Conservation (phyloP, 2,888 invertebrate genomes). For the Nycteola revayana region DNA sequence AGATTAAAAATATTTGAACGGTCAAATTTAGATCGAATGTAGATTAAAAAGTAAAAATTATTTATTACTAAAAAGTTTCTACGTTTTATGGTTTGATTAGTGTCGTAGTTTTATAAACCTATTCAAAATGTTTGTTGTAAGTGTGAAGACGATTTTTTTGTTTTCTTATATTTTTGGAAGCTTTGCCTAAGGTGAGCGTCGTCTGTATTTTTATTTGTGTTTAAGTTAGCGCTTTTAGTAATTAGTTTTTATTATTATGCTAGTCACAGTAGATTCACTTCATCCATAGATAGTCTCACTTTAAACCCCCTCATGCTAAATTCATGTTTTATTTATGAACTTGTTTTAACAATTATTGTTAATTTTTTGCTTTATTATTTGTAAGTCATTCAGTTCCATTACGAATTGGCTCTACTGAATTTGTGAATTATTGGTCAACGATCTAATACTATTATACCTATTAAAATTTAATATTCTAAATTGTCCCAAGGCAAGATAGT, state of each 20-base stretch:
- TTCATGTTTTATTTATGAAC: too few species aligned
- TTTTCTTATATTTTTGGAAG: constrained; percentile 40
- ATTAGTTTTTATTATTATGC: constrained; percentile 5
- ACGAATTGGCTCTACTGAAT: constrained; percentile 19
- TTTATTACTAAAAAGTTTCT: constrained; percentile 8
- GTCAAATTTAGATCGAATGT: constrained; percentile 14
- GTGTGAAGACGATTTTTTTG: constrained; percentile 36
- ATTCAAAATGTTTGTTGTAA: constrained; percentile 32
- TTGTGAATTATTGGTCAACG: constrained; percentile 4
- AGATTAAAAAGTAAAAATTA: constrained; percentile 6
- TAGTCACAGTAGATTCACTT: constrained; percentile 17
- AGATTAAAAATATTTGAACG: constrained; percentile 6
- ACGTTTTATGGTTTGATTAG: too few species aligned
- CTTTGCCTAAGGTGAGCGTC: constrained; percentile 42
- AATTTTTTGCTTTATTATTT: constrained; percentile 4
- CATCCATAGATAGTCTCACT: constrained; percentile 14
- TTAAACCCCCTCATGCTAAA: too few species aligned
- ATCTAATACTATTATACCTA: too few species aligned
- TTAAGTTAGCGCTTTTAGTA: constrained; percentile 22
- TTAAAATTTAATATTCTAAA: too few species aligned
- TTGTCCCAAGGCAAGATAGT: too few species aligned
- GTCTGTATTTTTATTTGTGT: constrained; percentile 30
- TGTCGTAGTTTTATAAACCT: background rate
- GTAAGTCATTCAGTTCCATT: constrained; percentile 5
- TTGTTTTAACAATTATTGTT: too few species aligned